Conservation (phyloP, 2,888 invertebrate genomes). For the Ectropis crepuscularia region DNA sequence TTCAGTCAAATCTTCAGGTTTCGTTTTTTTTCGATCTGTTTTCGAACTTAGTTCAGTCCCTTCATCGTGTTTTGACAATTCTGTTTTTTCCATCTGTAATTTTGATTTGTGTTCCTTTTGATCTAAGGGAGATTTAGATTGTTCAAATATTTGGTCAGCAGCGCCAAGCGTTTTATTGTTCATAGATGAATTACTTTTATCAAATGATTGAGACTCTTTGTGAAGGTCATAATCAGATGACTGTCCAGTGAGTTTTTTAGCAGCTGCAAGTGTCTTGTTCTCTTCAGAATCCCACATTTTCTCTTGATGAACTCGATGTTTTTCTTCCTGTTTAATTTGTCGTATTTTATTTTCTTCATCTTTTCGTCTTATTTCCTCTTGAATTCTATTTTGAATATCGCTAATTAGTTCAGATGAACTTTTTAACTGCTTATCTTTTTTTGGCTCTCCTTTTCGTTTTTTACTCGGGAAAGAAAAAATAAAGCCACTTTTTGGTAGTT, state of each 20-base stretch:
- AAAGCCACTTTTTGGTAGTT: conserved; percentile 49
- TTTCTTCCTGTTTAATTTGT: conserved; percentile 37
- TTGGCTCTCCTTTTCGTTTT: conserved; percentile 18
- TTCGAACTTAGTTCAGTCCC: not conserved
- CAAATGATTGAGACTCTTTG: not conserved
- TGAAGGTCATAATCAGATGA: not conserved
- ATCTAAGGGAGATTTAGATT: no score
- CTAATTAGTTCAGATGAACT: conserved; percentile 64
- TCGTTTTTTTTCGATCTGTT: not conserved
- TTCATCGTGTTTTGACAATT: not conserved
- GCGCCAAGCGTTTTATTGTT: no score
- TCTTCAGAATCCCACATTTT: conserved; percentile 30
- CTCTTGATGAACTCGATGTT: conserved; percentile 35
- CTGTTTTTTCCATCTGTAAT: conserved; percentile 1
- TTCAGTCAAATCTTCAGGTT: not conserved
- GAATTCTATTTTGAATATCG: conserved; percentile 54
- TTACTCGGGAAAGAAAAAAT: conserved; percentile 58
- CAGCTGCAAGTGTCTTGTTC: conserved; percentile 10
- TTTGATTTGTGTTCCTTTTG: not conserved
- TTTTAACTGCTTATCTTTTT: conserved; percentile 29
- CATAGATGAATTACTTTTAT: no score
- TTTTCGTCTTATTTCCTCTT: conserved; percentile 37
- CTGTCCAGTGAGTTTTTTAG: not conserved
- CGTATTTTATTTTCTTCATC: conserved; percentile 35
- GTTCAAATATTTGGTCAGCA: no score